phyloP scores from a whole-genome alignment of 1,140 invertebrate genomes.

The Lysiphlebus fabarum region DNA sequence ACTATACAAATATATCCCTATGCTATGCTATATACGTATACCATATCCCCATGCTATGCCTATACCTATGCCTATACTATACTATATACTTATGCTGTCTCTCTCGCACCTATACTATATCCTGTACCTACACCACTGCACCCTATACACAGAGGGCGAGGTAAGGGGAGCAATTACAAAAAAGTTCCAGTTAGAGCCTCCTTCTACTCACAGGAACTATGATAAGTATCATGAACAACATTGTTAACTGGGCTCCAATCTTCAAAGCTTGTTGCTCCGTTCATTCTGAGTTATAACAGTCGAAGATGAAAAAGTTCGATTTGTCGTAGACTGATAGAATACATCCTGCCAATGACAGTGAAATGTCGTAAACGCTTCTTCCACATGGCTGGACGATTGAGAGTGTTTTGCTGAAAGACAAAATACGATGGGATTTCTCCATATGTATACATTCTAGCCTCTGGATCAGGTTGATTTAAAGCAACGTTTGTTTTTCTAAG shows the following conservation, averaged over 20 bases:
- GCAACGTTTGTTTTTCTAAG: constrained; percentile 8
- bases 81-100: no score
- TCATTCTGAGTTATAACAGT: constrained; percentile 2
- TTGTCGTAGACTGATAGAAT: constrained; percentile 1
- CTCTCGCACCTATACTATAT: no score
- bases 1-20: no score
- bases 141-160: no score
- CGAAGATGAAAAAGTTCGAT: constrained; percentile 7
- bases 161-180: no score
- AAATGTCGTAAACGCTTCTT: neutral
- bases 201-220: constrained; percentile 17
- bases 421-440: constrained; percentile 15
- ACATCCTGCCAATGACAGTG: neutral
- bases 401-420: constrained; percentile 8
- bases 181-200: no score
- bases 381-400: neutral
- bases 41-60: no score
- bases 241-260: neutral
- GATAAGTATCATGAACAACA: neutral
- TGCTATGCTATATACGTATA: no score
- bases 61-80: no score
- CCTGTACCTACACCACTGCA: no score
- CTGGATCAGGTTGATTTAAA: constrained; percentile 13
- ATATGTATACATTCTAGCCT: constrained; percentile 12
- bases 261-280: constrained; percentile 2